These are phyloP conservation scores for Excalfactoria chinensis DNA, from an alignment of 2,113 vertebrate species.

Conservation along the genomic window DNA sequence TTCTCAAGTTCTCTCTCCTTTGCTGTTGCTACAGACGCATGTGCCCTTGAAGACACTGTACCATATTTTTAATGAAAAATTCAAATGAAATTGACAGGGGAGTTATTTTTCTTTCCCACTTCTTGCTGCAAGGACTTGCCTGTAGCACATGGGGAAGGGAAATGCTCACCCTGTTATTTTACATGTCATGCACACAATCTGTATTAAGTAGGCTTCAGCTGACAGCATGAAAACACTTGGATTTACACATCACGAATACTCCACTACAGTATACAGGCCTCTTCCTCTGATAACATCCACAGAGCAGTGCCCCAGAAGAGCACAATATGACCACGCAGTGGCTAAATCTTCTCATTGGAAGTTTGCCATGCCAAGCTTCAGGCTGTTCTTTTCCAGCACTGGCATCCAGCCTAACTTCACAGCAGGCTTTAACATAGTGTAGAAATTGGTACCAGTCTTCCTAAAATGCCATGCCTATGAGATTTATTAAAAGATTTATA, in stretches of 20 bases:
- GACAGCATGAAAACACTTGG: slow-evolving; percentile 12
- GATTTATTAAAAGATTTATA: slow-evolving; percentile 56
- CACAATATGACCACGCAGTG: background rate
- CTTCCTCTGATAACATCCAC: background rate
- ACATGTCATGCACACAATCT: background rate
- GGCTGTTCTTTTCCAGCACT: slow-evolving; percentile 1
- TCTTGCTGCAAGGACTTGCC: background rate
- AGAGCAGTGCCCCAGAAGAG: background rate
- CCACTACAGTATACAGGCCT: background rate
- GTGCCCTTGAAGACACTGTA: background rate
- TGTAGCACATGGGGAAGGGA: background rate
- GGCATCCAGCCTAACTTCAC: background rate
- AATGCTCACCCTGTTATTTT: background rate
- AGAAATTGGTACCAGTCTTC: slow-evolving; percentile 20
- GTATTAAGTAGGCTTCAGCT: slow-evolving; percentile 10
- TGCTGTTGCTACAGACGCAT: background rate
- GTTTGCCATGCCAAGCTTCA: background rate
- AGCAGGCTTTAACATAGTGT: slow-evolving; percentile 55
- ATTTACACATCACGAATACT: background rate
- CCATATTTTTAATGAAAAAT: background rate
- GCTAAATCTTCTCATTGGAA: background rate
- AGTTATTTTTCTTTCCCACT: background rate
- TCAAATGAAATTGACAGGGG: background rate
- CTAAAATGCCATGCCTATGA: slow-evolving; percentile 23
- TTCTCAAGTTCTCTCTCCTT: background rate